These are phyloP conservation scores for Drosophila tanythrix DNA, from an alignment of 2,888 invertebrate species.

Conservation along the genomic window DNA sequence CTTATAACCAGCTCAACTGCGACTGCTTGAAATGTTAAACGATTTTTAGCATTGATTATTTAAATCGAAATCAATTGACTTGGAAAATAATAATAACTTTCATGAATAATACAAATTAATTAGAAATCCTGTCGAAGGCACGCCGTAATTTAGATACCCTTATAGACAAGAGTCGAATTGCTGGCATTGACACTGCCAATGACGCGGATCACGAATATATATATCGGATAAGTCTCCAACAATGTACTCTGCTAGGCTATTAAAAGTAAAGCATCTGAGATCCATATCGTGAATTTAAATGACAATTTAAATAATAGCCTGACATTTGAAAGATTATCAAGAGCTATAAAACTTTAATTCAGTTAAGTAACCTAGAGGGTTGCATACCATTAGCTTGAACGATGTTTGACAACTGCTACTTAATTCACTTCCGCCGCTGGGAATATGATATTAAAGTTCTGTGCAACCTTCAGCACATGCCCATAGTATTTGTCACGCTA, in stretches of 20 bases:
- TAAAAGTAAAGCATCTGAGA: not conserved
- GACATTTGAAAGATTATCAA: not conserved
- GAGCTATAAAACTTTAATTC: not conserved
- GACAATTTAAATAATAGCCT: not conserved
- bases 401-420: conserved; percentile 8
- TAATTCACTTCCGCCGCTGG: conserved; percentile 26
- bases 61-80: not conserved
- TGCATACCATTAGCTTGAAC: conserved; percentile 9
- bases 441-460: conserved; percentile 11
- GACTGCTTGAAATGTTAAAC: not conserved
- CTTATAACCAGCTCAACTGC: not conserved
- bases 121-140: not conserved
- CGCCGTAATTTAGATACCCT: not conserved
- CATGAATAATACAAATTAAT: not conserved
- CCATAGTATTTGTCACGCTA: conserved; percentile 31
- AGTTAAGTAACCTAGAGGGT: not conserved
- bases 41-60: not conserved
- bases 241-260: not conserved
- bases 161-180: not conserved
- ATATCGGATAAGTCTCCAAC: not conserved
- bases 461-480: conserved; percentile 34
- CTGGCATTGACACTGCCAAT: not conserved
- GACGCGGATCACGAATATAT: not conserved
- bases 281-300: not conserved
- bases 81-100: not conserved